A percentile compares a stretch with the other conserved stretches of the same genome.
These are phyloP conservation scores for Syritta pipiens DNA, from an alignment of 2,888 invertebrate genomes.

Conservation along the genomic window DNA sequence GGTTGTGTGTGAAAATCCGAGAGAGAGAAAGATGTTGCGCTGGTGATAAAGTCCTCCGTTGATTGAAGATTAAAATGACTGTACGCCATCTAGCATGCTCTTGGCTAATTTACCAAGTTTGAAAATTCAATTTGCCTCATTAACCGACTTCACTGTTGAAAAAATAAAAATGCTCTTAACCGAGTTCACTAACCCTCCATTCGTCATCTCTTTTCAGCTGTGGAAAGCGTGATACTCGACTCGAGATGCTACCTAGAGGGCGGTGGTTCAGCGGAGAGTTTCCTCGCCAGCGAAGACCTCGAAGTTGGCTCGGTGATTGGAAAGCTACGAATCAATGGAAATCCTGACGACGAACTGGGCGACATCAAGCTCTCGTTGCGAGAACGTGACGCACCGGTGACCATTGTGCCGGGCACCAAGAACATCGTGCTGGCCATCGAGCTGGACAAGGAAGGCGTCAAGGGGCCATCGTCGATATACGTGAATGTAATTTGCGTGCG, in stretches of 20 bases:
- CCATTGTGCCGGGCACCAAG: slow-evolving; percentile 87
- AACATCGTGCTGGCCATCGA: slow-evolving; percentile 88
- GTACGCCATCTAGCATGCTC: slow-evolving; percentile 33
- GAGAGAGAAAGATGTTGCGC: no score
- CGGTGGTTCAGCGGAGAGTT: slow-evolving; percentile 94
- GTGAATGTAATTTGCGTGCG: slow-evolving; percentile 92
- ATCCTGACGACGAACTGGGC: slow-evolving; percentile 85
- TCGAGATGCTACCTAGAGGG: slow-evolving; percentile 93
- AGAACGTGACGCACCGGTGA: slow-evolving; percentile 89
- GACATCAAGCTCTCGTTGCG: slow-evolving; percentile 89
- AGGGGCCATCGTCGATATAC: slow-evolving; percentile 91
- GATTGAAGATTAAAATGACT: slow-evolving; percentile 9
- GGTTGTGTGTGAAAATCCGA: no score
- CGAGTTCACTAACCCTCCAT: background rate
- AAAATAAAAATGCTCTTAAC: no score
- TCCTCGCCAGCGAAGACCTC: slow-evolving; percentile 92
- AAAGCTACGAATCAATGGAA: slow-evolving; percentile 88
- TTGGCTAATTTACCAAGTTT: slow-evolving; percentile 57
- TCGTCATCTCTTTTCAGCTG: slow-evolving; percentile 81
- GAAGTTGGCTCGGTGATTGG: slow-evolving; percentile 90
- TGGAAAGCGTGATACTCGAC: slow-evolving; percentile 83
- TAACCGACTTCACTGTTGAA: background rate
- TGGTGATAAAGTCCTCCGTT: no score
- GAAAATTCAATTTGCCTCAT: slow-evolving; percentile 30
- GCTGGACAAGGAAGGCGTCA: slow-evolving; percentile 91